These are phyloP conservation scores for Phalacrocorax pelagicus DNA, from an alignment of 2,113 vertebrate species.

Conservation along the genomic window DNA sequence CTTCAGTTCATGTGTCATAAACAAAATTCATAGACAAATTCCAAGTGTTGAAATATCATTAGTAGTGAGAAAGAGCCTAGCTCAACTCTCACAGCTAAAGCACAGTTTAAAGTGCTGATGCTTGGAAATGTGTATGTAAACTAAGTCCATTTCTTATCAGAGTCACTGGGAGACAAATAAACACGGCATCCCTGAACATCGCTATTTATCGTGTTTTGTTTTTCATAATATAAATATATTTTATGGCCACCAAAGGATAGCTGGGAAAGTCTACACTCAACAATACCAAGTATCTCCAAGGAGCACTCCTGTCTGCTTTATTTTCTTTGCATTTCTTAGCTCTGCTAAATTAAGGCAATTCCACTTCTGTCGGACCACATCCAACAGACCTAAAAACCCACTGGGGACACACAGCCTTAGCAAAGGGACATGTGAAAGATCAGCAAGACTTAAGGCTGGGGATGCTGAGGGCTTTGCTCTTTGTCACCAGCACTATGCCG, in stretches of 20 bases:
- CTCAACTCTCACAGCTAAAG: slow-evolving; percentile 10
- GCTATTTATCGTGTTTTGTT: slow-evolving; percentile 26
- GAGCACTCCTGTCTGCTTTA: slow-evolving; percentile 22
- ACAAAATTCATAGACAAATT: slow-evolving; percentile 45
- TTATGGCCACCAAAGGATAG: slow-evolving; percentile 44
- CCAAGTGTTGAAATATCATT: slow-evolving; percentile 22
- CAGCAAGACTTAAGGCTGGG: not conserved
- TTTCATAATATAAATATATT: slow-evolving; percentile 40
- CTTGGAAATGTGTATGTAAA: not conserved
- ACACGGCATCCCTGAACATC: slow-evolving; percentile 19
- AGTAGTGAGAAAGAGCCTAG: slow-evolving; percentile 26
- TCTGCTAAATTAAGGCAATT: slow-evolving; percentile 54
- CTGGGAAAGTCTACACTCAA: slow-evolving; percentile 52
- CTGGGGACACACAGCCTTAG: not conserved
- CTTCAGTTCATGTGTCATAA: not conserved
- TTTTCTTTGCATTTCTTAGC: slow-evolving; percentile 28
- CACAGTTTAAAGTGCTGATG: slow-evolving; percentile 23
- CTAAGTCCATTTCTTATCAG: slow-evolving; percentile 16
- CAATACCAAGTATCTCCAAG: slow-evolving; percentile 39
- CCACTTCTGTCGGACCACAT: not conserved
- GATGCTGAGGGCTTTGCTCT: not conserved
- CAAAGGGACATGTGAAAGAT: slow-evolving; percentile 37
- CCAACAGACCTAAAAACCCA: slow-evolving; percentile 25
- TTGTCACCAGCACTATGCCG: not conserved
- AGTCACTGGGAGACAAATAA: slow-evolving; percentile 50